These are phyloP conservation scores for Boleophthalmus pectinirostris DNA, from an alignment of 2,113 vertebrate genomes.

Conservation along the genomic window DNA sequence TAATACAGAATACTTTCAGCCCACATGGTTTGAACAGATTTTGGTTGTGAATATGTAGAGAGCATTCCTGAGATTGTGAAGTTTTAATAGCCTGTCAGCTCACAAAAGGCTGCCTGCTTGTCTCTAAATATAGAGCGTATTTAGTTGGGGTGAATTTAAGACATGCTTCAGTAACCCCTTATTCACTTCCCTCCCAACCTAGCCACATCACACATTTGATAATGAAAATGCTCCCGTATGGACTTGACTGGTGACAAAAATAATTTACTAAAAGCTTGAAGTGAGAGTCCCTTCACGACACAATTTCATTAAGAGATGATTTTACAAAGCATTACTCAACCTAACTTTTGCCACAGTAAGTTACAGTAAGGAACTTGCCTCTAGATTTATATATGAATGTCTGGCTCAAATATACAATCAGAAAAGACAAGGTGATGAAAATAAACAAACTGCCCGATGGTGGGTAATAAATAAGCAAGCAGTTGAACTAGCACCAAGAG, in stretches of 20 bases:
- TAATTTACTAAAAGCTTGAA: constrained; percentile 33
- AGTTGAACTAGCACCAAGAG: constrained; percentile 6
- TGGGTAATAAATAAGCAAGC: constrained; percentile 46
- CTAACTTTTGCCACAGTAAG: background rate
- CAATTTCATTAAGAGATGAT: background rate
- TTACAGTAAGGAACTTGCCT: background rate
- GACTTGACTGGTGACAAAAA: constrained; percentile 35
- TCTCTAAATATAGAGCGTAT: constrained; percentile 52
- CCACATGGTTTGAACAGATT: background rate
- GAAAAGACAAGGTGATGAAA: constrained; percentile 4
- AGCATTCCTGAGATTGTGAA: constrained; percentile 35
- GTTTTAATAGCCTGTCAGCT: constrained; percentile 43
- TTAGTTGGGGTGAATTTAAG: constrained; percentile 16
- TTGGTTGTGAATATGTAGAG: constrained; percentile 11
- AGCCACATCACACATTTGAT: constrained; percentile 4
- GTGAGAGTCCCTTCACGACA: background rate
- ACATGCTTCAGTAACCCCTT: background rate
- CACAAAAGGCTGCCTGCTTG: background rate
- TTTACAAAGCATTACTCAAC: background rate
- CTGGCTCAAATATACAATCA: background rate
- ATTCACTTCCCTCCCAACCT: constrained; percentile 12
- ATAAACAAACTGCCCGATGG: constrained; percentile 24
- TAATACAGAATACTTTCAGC: background rate
- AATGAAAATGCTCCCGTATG: background rate
- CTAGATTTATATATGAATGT: background rate